Percentiles rank a stretch among this genome's conserved stretches.
phyloP scores from a whole-genome alignment of 2,888 invertebrate genomes.

The Spilosoma lubricipeda region DNA sequence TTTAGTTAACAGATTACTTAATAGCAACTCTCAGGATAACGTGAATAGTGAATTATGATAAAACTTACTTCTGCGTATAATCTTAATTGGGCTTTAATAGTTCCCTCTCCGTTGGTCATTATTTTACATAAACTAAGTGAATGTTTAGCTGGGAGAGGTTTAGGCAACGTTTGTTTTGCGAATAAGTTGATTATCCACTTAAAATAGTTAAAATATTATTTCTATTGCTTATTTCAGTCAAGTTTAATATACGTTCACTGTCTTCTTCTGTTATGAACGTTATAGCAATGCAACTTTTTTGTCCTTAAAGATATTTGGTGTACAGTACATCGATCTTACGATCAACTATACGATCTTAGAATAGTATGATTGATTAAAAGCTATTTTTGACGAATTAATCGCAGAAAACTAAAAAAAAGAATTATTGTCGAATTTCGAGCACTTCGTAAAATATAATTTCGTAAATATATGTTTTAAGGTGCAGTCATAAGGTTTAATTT shows the following conservation, averaged over 20 bases:
- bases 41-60: conserved; percentile 31
- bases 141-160: background rate
- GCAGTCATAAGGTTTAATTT: too few species aligned
- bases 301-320: background rate
- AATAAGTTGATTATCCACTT: background rate
- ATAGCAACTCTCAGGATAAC: conserved; percentile 20
- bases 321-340: too few species aligned
- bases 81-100: conserved; percentile 34
- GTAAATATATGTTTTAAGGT: background rate
- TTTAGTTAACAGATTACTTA: conserved; percentile 31
- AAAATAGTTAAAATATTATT: background rate
- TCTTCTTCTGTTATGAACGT: background rate
- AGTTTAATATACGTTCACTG: background rate
- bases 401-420: too few species aligned
- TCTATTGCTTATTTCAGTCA: background rate
- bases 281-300: background rate
- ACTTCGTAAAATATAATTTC: background rate
- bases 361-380: too few species aligned
- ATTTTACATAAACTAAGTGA: background rate
- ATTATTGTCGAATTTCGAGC: too few species aligned
- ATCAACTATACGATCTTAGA: too few species aligned
- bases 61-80: conserved; percentile 22
- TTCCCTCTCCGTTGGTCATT: conserved; percentile 12
- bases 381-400: too few species aligned
- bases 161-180: background rate